Base-by-base conservation (phyloP, 2,888 invertebrate species). In the Ophion ventricosus region DNA sequence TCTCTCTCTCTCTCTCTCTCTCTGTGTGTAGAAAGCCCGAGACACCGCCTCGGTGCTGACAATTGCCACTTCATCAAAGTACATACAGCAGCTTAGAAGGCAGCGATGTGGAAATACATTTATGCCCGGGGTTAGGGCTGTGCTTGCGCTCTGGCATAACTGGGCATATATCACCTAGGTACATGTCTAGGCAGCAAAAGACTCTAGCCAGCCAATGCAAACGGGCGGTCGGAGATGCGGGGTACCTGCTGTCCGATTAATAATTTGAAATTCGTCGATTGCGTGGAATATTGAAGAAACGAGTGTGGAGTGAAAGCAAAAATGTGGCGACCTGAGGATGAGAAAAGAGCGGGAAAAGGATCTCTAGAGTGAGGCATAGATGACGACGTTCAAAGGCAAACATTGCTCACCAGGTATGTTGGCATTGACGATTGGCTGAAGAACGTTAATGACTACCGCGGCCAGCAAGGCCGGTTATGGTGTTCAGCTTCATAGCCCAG, bases 381-480 rank as follows among this genome's bases (percentile, higher is more conserved):
- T 17, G 25, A 66, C 0, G 8, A 20, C 25, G 23, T 56, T 23
- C 25, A 75, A 67, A 57, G 10, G 56, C 40, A 56, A 11, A 43
- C n/a, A 61, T 69, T 43, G 17, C 79, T 85, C 11, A 85, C 84
- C 82, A 73, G 75, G 84, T 73, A 85, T 85, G 73, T 74, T 82
- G 35, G 84, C 84, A 73, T 82, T 73, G 23, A 85, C 80, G 66
- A 67, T 54, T 26, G 82, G 76, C 73, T 82, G 91, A 85, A 91
- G 88, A 81, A 92, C 90, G 85, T 92, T 90, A 86, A 93, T 89
- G 88, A 92, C 89, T 87, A 92, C 88, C 86, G 89, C 90, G 92
- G 93, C 93, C 93, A 92, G 87, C 87, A 91, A 87, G 92, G 92
- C 92, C 92, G 90, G 88, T 80, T 80, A 90, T 86, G 90, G 89